Percentiles rank a stretch among this genome's conserved stretches.
Conservation (phyloP, 2,797 vertebrate species). For the Danio aesculapii region DNA sequence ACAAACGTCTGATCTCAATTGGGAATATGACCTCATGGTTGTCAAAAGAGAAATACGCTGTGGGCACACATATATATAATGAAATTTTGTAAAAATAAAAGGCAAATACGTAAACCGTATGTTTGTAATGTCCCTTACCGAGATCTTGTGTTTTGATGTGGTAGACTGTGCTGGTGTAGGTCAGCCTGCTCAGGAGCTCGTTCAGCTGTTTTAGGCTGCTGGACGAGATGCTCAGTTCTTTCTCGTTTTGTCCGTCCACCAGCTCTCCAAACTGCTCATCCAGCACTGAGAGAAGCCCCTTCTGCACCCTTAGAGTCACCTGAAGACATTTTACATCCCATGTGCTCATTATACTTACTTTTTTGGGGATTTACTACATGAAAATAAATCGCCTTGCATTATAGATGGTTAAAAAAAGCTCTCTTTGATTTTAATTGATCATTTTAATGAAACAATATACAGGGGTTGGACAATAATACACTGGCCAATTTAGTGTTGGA, state of each 20-base stretch:
- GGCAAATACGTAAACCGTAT: background rate
- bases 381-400: too few species aligned
- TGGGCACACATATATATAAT: constrained; percentile 1
- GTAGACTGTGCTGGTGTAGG: constrained; percentile 78
- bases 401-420: too few species aligned
- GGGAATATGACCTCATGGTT: constrained; percentile 73
- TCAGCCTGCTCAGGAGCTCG: constrained; percentile 70
- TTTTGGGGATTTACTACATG: too few species aligned
- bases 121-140: constrained; percentile 69
- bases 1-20: constrained; percentile 70
- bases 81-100: background rate
- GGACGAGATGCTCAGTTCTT: constrained; percentile 67
- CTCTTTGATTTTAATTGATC: too few species aligned
- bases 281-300: constrained; percentile 72
- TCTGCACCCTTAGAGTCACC: constrained; percentile 73
- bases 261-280: constrained; percentile 62
- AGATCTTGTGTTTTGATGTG: constrained; percentile 69
- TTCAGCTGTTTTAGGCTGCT: constrained; percentile 67
- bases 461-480: too few species aligned
- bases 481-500: too few species aligned
- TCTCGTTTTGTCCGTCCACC: constrained; percentile 67
- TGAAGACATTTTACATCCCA: constrained; percentile 46
- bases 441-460: too few species aligned
- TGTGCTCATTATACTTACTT: background rate
- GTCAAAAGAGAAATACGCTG: constrained; percentile 70